Evolutionary conservation across 2,797 vertebrate genomes (phyloP).

Genomic region (Scomberomorus guttatus): DNA sequence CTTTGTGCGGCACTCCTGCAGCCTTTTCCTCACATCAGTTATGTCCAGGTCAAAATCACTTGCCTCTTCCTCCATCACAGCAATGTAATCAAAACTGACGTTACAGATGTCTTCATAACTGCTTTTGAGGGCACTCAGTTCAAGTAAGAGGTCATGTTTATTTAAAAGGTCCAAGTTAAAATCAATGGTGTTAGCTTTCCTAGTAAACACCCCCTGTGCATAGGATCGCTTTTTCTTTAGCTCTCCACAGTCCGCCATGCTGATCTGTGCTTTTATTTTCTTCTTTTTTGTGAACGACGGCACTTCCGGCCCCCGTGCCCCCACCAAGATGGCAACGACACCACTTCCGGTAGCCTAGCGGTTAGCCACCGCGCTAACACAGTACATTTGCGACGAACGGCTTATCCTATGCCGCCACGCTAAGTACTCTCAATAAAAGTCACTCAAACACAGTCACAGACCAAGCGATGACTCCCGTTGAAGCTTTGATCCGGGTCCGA

Average conservation of each 20-base stretch:
- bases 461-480: neutral
- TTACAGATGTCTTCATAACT: neutral
- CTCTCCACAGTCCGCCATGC: neutral
- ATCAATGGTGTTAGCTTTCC: neutral
- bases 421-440: neutral
- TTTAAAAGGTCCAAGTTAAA: neutral
- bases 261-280: neutral
- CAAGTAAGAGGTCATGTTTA: neutral
- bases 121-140: neutral
- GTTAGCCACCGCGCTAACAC: neutral
- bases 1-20: neutral
- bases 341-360: neutral
- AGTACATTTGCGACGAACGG: neutral
- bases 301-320: neutral
- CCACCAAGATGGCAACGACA: no score
- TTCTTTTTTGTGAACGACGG: no score
- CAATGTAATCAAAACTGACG: constrained; percentile 11
- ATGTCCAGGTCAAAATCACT: neutral
- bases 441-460: neutral
- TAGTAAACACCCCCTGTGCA: neutral
- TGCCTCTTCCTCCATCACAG: constrained; percentile 1
- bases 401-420: neutral
- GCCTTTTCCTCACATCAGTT: neutral
- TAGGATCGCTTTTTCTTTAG: neutral
- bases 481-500: neutral